Percentiles rank a stretch among this genome's conserved stretches.
Conservation (phyloP, 2,888 invertebrate species). For the Leucophora obtusa region DNA sequence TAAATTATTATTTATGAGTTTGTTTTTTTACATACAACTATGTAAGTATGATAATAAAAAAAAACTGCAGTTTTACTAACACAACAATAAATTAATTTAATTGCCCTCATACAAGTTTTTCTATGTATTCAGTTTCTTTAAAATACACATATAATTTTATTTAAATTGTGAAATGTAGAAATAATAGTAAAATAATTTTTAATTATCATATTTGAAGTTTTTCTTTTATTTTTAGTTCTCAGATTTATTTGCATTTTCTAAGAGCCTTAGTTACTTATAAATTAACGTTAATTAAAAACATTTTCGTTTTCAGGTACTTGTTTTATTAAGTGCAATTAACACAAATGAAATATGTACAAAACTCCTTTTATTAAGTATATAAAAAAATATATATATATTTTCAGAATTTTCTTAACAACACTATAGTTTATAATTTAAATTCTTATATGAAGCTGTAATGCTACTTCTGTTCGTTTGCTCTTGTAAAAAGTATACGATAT, state of each 20-base stretch:
- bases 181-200: conserved; percentile 9
- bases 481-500: background rate
- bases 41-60: too few species aligned
- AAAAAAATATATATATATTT: too few species aligned
- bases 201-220: conserved; percentile 6
- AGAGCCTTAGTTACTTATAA: background rate
- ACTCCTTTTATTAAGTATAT: background rate
- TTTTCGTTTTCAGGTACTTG: background rate
- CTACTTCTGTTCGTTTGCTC: background rate
- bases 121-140: background rate
- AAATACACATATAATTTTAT: too few species aligned
- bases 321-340: background rate
- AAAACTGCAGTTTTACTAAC: too few species aligned
- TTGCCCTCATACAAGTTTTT: conserved; percentile 13
- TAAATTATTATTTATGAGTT: too few species aligned
- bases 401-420: too few species aligned
- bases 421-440: too few species aligned
- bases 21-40: too few species aligned
- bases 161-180: background rate
- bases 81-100: conserved; percentile 20
- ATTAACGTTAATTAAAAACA: conserved; percentile 30
- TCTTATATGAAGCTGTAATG: background rate
- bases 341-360: background rate
- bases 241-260: conserved; percentile 14
- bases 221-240: background rate